Evolutionary conservation across 2,797 vertebrate species (phyloP).

Genomic region (Cirrhinus mrigala): DNA sequence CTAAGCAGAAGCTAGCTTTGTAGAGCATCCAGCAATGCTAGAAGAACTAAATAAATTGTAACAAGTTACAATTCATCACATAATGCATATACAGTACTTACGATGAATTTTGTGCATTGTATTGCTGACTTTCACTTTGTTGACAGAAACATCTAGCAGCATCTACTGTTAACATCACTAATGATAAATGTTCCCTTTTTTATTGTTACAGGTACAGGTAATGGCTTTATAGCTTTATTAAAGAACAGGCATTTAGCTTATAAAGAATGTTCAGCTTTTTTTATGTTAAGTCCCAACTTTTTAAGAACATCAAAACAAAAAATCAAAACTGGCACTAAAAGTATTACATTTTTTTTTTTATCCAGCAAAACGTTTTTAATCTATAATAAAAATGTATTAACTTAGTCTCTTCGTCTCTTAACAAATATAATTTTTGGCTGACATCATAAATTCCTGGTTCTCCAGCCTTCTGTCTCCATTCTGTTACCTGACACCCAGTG

Average conservation of each 20-base stretch:
- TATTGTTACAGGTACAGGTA: too few relatives aligned
- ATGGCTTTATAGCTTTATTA: neutral
- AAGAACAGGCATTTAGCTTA: neutral
- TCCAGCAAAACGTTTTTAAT: neutral
- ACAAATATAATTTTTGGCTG: neutral
- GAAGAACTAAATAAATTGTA: conserved; percentile 3
- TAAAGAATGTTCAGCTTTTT: neutral
- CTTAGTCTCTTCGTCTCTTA: neutral
- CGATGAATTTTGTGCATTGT: neutral
- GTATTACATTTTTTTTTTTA: neutral
- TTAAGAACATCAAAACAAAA: too few relatives aligned
- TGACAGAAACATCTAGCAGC: neutral
- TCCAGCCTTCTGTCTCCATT: too few relatives aligned
- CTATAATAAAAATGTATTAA: too few relatives aligned
- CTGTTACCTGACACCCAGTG: neutral
- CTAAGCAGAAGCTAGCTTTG: neutral
- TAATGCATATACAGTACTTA: conserved; percentile 42
- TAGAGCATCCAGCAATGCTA: neutral
- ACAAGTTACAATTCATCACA: conserved; percentile 1
- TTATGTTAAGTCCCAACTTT: neutral
- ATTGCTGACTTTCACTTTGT: neutral
- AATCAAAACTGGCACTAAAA: too few relatives aligned
- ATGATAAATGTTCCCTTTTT: neutral
- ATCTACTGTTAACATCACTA: neutral
- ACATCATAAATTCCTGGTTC: neutral